A percentile compares a stretch with the other conserved stretches of the same genome.
Evolutionary conservation across 2,797 vertebrate genomes (phyloP).

Genomic region (Falco peregrinus): DNA sequence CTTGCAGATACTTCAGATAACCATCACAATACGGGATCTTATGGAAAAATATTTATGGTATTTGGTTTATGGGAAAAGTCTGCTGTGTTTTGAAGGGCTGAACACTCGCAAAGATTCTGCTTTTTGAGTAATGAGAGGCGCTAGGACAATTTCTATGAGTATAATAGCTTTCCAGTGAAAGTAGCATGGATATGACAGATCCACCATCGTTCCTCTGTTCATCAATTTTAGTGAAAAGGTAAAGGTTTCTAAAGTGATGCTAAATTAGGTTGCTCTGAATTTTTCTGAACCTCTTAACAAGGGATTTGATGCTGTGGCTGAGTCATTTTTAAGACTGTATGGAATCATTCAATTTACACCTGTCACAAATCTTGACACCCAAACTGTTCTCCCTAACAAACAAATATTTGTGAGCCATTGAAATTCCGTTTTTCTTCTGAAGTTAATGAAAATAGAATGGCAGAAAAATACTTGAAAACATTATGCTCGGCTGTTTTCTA

Average conservation of each 20-base stretch:
- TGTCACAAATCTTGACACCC: constrained; percentile 19
- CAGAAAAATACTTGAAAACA: background rate
- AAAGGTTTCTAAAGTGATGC: background rate
- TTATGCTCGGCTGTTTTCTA: background rate
- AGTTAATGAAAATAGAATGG: background rate
- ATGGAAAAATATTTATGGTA: background rate
- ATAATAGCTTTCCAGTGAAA: background rate
- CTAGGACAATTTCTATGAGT: background rate
- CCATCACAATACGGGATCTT: background rate
- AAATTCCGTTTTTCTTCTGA: background rate
- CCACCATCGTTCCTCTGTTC: background rate
- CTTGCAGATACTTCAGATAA: background rate
- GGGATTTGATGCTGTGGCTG: background rate
- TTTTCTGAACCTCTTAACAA: background rate
- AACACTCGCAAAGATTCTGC: background rate
- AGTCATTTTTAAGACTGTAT: constrained; percentile 13
- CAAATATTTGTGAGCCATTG: background rate
- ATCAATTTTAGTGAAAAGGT: constrained; percentile 14
- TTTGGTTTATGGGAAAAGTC: background rate
- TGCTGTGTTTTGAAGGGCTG: background rate
- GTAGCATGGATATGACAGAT: background rate
- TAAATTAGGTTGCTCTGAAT: background rate
- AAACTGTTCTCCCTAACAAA: background rate
- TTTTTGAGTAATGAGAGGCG: background rate
- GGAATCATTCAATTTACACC: constrained; percentile 9